phyloP scores from a whole-genome alignment of 2,888 invertebrate species.

The Helicoverpa assulta region DNA sequence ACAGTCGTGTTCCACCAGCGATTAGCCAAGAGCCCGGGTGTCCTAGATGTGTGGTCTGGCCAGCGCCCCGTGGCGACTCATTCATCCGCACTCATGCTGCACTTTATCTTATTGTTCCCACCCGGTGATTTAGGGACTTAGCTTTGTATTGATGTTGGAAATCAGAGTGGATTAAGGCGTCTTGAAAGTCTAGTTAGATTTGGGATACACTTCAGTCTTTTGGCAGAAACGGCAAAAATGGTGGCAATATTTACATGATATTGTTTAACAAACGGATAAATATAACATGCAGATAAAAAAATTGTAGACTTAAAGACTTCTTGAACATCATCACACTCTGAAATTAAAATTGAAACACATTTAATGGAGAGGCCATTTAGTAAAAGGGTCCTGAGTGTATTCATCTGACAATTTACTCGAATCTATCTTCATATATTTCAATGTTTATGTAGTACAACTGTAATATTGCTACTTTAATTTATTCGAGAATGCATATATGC shows the following conservation, averaged over 20 bases:
- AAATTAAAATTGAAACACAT: no score
- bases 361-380: no score
- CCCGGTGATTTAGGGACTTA: constrained; percentile 55
- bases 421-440: no score
- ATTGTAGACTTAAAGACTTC: no score
- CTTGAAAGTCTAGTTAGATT: not conserved
- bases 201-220: no score
- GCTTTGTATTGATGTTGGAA: constrained; percentile 14
- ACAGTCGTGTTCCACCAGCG: constrained; percentile 53
- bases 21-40: constrained; percentile 61
- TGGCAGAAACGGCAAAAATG: no score
- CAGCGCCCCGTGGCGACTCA: constrained; percentile 65
- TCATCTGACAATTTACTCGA: no score
- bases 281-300: no score
- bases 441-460: not conserved
- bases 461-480: not conserved
- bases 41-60: constrained; percentile 63
- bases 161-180: not conserved
- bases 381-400: no score
- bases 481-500: not conserved
- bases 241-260: no score
- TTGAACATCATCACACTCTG: no score
- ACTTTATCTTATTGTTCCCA: constrained; percentile 53
- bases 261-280: no score
- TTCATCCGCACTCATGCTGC: constrained; percentile 59